Conservation (phyloP, 2,113 vertebrate species). For the Ascaphus truei region DNA sequence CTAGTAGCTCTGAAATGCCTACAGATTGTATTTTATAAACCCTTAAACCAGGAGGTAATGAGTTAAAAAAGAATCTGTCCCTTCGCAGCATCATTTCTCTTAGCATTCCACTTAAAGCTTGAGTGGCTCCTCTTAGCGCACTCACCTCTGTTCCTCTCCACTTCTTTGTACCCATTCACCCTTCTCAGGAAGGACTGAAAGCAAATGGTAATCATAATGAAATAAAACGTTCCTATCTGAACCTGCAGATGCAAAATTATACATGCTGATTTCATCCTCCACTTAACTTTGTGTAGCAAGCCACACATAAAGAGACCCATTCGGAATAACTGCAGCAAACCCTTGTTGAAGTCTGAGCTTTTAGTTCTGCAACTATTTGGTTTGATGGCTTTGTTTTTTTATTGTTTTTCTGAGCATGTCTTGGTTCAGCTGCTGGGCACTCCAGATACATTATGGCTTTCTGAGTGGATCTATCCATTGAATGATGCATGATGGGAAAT, state of each 20-base stretch:
- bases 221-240: conserved; percentile 37
- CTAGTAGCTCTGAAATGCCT: too few relatives aligned
- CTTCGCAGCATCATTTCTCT: conserved; percentile 26
- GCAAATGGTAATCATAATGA: conserved; percentile 42
- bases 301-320: conserved; percentile 2
- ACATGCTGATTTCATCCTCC: conserved; percentile 54
- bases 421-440: neutral
- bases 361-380: conserved; percentile 31
- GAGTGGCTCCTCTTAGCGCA: conserved; percentile 48
- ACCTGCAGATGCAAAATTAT: conserved; percentile 48
- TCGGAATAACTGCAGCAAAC: conserved; percentile 21
- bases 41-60: conserved; percentile 38
- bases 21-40: too few relatives aligned
- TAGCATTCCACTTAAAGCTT: conserved; percentile 51
- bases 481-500: neutral
- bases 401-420: conserved; percentile 27
- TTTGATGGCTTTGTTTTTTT: conserved; percentile 16
- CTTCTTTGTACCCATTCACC: conserved; percentile 52
- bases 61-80: conserved; percentile 22
- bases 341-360: conserved; percentile 28
- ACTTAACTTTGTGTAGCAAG: conserved; percentile 42
- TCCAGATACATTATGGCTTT: neutral
- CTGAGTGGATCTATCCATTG: neutral
- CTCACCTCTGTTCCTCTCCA: conserved; percentile 41
- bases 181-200: conserved; percentile 42